A percentile compares a stretch with the other conserved stretches of the same genome.
Conservation (phyloP, 2,797 vertebrate genomes). For the Parotocinclus haroldoi region DNA sequence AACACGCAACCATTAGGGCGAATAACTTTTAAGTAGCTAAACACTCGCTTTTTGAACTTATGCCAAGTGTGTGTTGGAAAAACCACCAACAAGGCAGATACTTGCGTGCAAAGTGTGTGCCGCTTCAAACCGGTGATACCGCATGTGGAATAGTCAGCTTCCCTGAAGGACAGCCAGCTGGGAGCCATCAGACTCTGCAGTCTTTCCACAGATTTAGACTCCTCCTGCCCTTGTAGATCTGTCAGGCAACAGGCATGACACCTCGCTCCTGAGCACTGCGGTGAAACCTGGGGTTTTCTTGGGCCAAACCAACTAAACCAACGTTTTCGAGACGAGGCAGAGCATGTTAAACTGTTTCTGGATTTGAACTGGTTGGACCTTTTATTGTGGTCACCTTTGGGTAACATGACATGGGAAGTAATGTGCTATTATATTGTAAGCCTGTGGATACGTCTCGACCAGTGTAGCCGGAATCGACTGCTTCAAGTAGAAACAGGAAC, state of each 20-base stretch:
- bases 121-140: conserved; percentile 17
- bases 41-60: conserved; percentile 18
- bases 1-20: not conserved
- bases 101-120: conserved; percentile 27
- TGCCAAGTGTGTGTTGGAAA: conserved; percentile 21
- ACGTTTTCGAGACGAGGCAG: conserved; percentile 14
- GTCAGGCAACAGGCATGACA: conserved; percentile 24
- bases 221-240: conserved; percentile 20
- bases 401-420: not conserved
- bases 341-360: conserved; percentile 15
- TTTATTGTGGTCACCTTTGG: conserved; percentile 12
- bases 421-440: conserved; percentile 6
- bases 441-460: not conserved
- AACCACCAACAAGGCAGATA: conserved; percentile 8
- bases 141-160: conserved; percentile 21
- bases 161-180: conserved; percentile 41
- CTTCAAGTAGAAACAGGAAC: no score
- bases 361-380: conserved; percentile 8
- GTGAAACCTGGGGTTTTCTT: conserved; percentile 18
- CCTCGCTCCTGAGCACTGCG: conserved; percentile 9
- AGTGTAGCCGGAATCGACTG: not conserved
- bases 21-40: conserved; percentile 21
- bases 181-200: conserved; percentile 34
- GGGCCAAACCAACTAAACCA: conserved; percentile 11
- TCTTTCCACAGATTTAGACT: conserved; percentile 26